phyloP scores from a whole-genome alignment of 2,888 invertebrate species.

The Seira sanloemensis region DNA sequence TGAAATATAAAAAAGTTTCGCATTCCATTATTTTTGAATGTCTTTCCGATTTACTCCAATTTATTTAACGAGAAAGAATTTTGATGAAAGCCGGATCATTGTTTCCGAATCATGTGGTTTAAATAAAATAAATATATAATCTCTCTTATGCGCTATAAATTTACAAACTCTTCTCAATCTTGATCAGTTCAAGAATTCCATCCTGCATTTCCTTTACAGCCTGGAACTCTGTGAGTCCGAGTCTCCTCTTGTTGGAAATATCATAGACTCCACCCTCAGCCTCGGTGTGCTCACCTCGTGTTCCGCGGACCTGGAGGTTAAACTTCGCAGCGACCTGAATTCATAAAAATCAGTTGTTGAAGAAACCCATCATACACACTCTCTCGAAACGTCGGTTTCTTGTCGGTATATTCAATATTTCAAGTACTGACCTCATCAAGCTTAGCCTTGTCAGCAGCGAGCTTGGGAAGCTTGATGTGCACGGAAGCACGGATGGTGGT shows the following conservation, averaged over 20 bases:
- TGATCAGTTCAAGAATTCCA: conserved; percentile 77
- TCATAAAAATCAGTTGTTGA: no score
- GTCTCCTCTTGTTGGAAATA: conserved; percentile 78
- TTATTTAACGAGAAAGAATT: not conserved
- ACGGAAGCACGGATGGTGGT: conserved; percentile 80
- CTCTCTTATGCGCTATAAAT: not conserved
- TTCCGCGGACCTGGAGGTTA: conserved; percentile 77
- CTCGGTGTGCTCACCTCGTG: conserved; percentile 78
- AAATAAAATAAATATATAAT: not conserved
- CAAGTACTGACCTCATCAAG: conserved; percentile 77
- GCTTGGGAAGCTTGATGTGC: conserved; percentile 79
- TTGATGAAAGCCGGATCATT: not conserved
- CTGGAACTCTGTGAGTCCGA: conserved; percentile 78
- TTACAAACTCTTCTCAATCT: conserved; percentile 76
- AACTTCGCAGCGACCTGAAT: conserved; percentile 77
- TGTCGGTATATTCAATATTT: no score
- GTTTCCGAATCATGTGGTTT: not conserved
- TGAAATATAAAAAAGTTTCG: not conserved
- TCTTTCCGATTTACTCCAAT: not conserved
- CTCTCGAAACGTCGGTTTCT: no score
- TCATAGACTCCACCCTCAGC: conserved; percentile 78
- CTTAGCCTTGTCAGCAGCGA: conserved; percentile 75
- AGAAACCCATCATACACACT: no score
- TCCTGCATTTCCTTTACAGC: conserved; percentile 78
- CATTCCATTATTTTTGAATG: not conserved